A percentile compares a stretch with the other conserved stretches of the same genome.
phyloP scores from a whole-genome alignment of 2,888 invertebrate species.

The Clunio marinus region DNA sequence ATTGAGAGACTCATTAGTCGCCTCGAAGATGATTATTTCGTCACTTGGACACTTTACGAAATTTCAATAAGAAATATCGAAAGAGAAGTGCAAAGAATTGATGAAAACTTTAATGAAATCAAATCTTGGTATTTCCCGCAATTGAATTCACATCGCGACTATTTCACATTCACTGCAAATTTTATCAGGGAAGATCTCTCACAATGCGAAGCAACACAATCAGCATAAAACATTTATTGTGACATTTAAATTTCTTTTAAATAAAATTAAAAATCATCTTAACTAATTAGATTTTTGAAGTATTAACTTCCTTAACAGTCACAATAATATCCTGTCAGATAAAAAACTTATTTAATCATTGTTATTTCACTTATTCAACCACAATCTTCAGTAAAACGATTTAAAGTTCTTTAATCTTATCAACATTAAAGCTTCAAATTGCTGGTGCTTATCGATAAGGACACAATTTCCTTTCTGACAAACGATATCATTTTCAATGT shows the following conservation, averaged over 20 bases:
- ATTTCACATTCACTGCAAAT: neutral
- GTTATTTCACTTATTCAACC: neutral
- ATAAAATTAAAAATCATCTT: neutral
- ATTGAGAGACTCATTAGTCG: neutral
- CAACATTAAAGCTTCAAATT: neutral
- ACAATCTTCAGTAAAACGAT: neutral
- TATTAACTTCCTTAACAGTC: too few relatives aligned
- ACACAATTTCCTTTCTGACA: neutral
- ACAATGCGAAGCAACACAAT: neutral
- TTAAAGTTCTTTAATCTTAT: neutral
- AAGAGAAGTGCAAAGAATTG: neutral
- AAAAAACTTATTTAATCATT: too few relatives aligned
- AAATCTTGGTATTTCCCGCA: neutral
- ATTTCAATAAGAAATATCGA: neutral
- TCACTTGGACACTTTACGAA: neutral
- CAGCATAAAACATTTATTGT: too few relatives aligned
- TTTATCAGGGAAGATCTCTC: neutral
- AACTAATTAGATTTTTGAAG: too few relatives aligned
- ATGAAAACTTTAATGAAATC: neutral
- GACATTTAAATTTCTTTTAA: neutral
- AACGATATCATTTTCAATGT: neutral
- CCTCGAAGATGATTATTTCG: constrained; percentile 8
- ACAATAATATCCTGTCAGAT: too few relatives aligned
- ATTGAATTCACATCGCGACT: neutral
- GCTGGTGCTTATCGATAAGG: constrained; percentile 4